phyloP scores from a whole-genome alignment of 2,888 invertebrate genomes.

The Poecilobothrus nobilitatus region DNA sequence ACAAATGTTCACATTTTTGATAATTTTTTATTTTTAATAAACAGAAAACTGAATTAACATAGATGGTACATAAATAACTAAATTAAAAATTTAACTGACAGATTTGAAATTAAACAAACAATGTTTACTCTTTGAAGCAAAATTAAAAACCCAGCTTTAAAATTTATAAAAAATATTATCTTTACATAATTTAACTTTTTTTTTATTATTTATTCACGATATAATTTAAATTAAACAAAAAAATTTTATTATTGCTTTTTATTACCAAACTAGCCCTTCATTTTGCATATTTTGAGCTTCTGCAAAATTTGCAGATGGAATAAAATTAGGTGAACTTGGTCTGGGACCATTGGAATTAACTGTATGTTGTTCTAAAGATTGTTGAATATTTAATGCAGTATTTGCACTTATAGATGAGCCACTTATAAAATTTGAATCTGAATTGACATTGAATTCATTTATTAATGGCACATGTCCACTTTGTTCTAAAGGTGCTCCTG shows the following conservation, averaged over 20 bases:
- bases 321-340: constrained; percentile 68
- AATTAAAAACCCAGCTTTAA: no score
- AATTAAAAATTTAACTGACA: no score
- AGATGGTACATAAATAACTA: no score
- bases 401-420: constrained; percentile 42
- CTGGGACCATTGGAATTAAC: constrained; percentile 53
- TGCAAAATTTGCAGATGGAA: constrained; percentile 53
- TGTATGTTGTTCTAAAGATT: constrained; percentile 53
- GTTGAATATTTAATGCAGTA: constrained; percentile 38
- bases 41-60: no score
- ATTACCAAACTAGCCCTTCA: constrained; percentile 67
- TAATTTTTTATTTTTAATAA: no score
- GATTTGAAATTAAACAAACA: no score
- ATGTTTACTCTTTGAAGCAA: no score
- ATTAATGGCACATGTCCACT: constrained; percentile 59
- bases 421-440: constrained; percentile 52
- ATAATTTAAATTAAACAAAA: background rate
- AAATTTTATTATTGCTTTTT: background rate
- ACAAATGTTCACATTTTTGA: no score
- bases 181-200: no score
- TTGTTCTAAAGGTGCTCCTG: constrained; percentile 66
- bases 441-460: constrained; percentile 66
- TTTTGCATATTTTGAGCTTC: constrained; percentile 64
- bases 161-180: no score
- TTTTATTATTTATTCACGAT: background rate